phyloP scores from a whole-genome alignment of 2,797 vertebrate genomes.

The Chiroxiphia lanceolata region DNA sequence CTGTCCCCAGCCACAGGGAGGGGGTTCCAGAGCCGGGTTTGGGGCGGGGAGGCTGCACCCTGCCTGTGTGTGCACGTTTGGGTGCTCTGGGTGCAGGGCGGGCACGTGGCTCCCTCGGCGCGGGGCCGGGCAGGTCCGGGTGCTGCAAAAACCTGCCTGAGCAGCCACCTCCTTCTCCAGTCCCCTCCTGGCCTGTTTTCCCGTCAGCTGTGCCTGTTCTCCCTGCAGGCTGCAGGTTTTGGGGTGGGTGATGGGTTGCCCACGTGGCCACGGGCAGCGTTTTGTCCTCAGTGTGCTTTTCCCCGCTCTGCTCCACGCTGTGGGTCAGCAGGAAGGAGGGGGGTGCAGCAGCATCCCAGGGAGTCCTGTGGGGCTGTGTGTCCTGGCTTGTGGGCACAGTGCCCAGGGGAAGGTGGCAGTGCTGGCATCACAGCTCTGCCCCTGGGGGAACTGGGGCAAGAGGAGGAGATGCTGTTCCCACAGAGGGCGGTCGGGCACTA shows the following conservation, averaged over 20 bases:
- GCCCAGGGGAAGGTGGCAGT: not conserved
- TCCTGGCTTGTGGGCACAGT: not conserved
- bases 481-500: not conserved
- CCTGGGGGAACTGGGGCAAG: not conserved
- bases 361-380: accelerated
- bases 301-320: not conserved
- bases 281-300: accelerated
- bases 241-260: not conserved
- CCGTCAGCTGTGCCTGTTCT: not conserved
- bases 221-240: not conserved
- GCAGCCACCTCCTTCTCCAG: not conserved
- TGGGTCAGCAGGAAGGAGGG: not conserved
- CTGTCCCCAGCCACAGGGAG: not conserved
- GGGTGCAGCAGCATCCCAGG: not conserved
- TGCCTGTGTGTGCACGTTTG: not conserved
- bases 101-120: not conserved
- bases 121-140: not conserved
- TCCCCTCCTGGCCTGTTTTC: not conserved
- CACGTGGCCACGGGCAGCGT: accelerated
- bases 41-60: not conserved
- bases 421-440: not conserved
- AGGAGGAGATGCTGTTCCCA: not conserved
- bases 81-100: not conserved
- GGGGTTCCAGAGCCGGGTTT: not conserved
- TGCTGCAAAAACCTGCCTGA: not conserved